These are phyloP conservation scores for Troides helena DNA, from an alignment of 2,888 invertebrate genomes.

Conservation along the genomic window DNA sequence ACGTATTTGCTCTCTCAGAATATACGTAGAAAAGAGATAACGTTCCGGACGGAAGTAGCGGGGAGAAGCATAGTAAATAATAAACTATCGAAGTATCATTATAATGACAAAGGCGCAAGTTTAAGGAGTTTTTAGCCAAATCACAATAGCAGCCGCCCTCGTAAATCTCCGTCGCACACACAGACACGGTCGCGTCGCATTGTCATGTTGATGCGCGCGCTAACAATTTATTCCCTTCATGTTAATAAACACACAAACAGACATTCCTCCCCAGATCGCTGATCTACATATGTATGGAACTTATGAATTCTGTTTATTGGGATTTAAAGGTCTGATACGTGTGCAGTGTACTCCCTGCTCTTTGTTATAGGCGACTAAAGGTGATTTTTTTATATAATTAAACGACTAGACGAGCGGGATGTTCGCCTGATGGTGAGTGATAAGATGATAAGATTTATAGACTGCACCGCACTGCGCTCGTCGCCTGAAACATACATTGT, in stretches of 20 bases:
- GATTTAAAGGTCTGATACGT: background rate
- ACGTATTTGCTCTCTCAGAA: no score
- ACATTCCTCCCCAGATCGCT: background rate
- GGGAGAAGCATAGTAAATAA: constrained; percentile 7
- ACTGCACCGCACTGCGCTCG: no score
- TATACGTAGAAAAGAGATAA: no score
- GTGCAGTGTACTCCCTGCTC: no score
- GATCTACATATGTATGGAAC: constrained; percentile 6
- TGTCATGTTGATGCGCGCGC: constrained; percentile 10
- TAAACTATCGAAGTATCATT: constrained; percentile 6
- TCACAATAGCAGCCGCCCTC: constrained; percentile 1
- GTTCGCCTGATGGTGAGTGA: no score
- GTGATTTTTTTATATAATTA: no score
- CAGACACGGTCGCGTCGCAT: constrained; percentile 4
- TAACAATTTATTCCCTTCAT: background rate
- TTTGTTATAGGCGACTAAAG: no score
- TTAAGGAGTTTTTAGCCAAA: constrained; percentile 17
- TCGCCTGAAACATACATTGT: no score
- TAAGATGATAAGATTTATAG: no score
- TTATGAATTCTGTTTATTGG: background rate
- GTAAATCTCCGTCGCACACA: constrained; percentile 11
- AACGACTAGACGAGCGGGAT: no score
- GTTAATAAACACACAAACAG: background rate
- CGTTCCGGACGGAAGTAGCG: no score
- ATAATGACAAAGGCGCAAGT: constrained; percentile 21